These are phyloP conservation scores for Chydorus sphaericus DNA, from an alignment of 2,888 invertebrate genomes.

Conservation along the genomic window DNA sequence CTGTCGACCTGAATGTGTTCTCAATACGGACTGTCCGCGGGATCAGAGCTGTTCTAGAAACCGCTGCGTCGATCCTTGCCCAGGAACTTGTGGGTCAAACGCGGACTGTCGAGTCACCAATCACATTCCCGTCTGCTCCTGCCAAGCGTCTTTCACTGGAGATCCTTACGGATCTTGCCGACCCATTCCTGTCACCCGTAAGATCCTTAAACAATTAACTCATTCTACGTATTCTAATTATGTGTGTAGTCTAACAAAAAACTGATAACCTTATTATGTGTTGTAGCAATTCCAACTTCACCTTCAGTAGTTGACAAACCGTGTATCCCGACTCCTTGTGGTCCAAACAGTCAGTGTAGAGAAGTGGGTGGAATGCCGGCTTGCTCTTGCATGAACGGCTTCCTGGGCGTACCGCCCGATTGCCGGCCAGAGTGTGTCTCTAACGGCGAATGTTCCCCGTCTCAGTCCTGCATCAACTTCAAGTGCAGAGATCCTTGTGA, in stretches of 20 bases:
- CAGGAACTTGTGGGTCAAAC: conserved; percentile 37
- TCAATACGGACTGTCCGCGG: conserved; percentile 52
- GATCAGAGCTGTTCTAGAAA: conserved; percentile 54
- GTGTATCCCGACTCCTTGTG: conserved; percentile 76
- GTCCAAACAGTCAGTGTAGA: conserved; percentile 63
- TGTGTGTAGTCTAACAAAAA: no score
- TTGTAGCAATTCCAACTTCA: conserved; percentile 5
- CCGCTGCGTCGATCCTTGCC: conserved; percentile 42
- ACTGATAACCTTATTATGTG: no score
- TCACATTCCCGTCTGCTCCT: conserved; percentile 59
- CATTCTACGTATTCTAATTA: neutral
- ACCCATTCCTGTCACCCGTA: conserved; percentile 7
- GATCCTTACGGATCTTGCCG: conserved; percentile 19
- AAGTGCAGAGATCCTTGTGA: conserved; percentile 37
- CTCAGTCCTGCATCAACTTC: conserved; percentile 53
- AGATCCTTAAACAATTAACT: neutral
- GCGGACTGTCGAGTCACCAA: conserved; percentile 58
- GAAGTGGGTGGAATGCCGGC: conserved; percentile 62
- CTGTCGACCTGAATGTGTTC: conserved; percentile 60
- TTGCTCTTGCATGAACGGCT: conserved; percentile 63
- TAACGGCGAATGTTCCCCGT: conserved; percentile 63
- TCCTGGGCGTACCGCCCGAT: conserved; percentile 67
- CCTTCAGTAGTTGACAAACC: conserved; percentile 3
- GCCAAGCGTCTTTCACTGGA: conserved; percentile 33
- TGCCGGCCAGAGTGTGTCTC: conserved; percentile 61